Evolutionary conservation across 2,888 invertebrate genomes (phyloP).

Genomic region (Melipona beecheii): DNA sequence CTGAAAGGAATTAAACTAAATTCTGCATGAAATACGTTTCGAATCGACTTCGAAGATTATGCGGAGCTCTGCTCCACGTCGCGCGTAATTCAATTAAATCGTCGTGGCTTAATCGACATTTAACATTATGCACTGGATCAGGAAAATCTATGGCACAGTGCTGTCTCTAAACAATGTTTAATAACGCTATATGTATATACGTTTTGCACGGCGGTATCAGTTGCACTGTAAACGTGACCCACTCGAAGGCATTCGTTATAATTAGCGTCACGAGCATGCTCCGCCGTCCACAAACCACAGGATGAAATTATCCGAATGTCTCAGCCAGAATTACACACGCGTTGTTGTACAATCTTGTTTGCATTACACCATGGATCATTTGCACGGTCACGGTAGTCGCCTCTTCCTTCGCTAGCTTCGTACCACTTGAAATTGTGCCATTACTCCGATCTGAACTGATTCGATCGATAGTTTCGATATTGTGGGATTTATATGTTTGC

Average conservation of each 20-base stretch:
- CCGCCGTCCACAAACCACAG: slow-evolving; percentile 60
- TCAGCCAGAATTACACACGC: slow-evolving; percentile 62
- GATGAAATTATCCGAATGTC: slow-evolving; percentile 69
- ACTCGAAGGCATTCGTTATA: slow-evolving; percentile 74
- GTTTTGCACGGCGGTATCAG: slow-evolving; percentile 58
- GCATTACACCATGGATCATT: slow-evolving; percentile 27
- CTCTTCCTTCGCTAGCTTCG: neutral
- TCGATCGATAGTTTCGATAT: neutral
- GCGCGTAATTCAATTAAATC: slow-evolving; percentile 42
- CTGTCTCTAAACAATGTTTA: slow-evolving; percentile 62
- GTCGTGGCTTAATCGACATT: slow-evolving; percentile 38
- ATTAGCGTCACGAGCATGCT: slow-evolving; percentile 72
- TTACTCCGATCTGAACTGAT: neutral
- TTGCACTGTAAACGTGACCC: slow-evolving; percentile 61
- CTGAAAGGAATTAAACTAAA: neutral
- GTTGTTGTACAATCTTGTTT: slow-evolving; percentile 56
- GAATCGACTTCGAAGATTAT: too few relatives aligned
- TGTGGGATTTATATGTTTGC: neutral
- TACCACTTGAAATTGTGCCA: too few relatives aligned
- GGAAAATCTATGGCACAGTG: slow-evolving; percentile 45
- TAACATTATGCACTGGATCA: slow-evolving; percentile 16
- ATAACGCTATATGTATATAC: slow-evolving; percentile 29
- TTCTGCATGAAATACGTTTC: neutral
- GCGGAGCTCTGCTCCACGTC: too few relatives aligned
- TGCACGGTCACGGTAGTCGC: slow-evolving; percentile 1